Base-by-base conservation (phyloP, 2,113 vertebrate genomes). In the Eonycteris spelaea region DNA sequence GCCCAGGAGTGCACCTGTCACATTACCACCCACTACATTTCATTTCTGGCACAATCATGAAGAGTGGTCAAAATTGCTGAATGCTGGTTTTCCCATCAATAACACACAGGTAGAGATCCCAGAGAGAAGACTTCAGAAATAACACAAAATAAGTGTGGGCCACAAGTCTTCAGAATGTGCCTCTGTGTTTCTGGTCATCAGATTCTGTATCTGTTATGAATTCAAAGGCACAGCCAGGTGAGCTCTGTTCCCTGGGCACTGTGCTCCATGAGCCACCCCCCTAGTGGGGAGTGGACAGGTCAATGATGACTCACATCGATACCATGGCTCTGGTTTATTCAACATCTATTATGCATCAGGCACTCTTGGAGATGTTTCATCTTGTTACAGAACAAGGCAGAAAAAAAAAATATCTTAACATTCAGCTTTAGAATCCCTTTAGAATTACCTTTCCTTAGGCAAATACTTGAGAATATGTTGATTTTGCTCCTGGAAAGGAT, bases 361-460 rank as follows among this genome's bases (percentile, higher is more conserved):
- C 45, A 16, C 9, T 19, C n/a, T 63, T 67, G 84, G 74, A 80
- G 59, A 35, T 68, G 74, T 40, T 86, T 75, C 48, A 45, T 78
- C n/a, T 82, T 82, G 84, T 86, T 96, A 97, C 38, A 75, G 63
- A 92, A 86, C 9, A 13, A 82, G 74, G 30, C 22, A 80, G 92
- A 59, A 90, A 28, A 59, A 90, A 28, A 75, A 59, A 40, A 51
- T 65, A 77, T 48, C 71, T 43, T 74, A 68, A 59, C 59, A 59
- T 70, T 79, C 24, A 73, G 78, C 71, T 35, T 22, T 55, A 83
- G 45, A 48, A 77, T 82, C 77, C 83, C 67, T 91, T 73, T 51
- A 51, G 55, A 90, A 75, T 40, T 80, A 59, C 55, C 95, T 92
- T 96, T 90, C 74, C 43, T 51, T 53, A 63, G 79, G 85, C 86